Conservation (phyloP, 2,888 invertebrate genomes). For the Eurytoma adleriae region DNA sequence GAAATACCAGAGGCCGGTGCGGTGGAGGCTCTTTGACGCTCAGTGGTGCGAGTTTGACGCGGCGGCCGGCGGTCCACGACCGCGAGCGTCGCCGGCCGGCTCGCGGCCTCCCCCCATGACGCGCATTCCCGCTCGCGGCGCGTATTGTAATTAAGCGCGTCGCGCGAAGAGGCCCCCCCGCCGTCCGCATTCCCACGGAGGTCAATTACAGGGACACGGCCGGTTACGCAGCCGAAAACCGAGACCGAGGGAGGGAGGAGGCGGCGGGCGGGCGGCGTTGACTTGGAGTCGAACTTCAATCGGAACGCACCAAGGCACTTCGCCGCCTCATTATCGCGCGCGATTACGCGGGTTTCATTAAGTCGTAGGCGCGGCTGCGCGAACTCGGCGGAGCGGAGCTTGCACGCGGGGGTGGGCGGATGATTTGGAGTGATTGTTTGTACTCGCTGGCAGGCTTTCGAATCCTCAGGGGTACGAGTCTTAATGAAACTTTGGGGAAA, state of each 20-base stretch:
- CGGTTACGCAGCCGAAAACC: conserved; percentile 63
- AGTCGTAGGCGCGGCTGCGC: conserved; percentile 13
- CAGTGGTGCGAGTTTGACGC: not conserved
- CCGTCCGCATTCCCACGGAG: conserved; percentile 57
- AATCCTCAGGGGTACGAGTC: no score
- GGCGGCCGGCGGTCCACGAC: not conserved
- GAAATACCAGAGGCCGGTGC: not conserved
- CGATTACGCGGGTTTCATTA: conserved; percentile 17
- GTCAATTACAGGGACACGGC: conserved; percentile 63
- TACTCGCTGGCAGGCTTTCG: not conserved
- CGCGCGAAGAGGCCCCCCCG: conserved; percentile 4
- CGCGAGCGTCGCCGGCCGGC: not conserved
- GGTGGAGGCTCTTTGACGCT: conserved; percentile 4
- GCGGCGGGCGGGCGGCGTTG: conserved; percentile 9
- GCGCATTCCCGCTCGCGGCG: conserved; percentile 59
- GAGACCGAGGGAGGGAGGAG: conserved; percentile 56
- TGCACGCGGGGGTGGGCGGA: not conserved
- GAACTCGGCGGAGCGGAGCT: not conserved
- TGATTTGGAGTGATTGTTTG: not conserved
- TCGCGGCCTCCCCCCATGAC: not conserved
- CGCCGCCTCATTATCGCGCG: not conserved
- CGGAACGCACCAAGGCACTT: conserved; percentile 6
- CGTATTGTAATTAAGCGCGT: conserved; percentile 63
- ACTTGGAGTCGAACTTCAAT: conserved; percentile 42
- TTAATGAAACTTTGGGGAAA: no score